Evolutionary conservation across 2,797 vertebrate species (phyloP).

Genomic region (Argentina silus): DNA sequence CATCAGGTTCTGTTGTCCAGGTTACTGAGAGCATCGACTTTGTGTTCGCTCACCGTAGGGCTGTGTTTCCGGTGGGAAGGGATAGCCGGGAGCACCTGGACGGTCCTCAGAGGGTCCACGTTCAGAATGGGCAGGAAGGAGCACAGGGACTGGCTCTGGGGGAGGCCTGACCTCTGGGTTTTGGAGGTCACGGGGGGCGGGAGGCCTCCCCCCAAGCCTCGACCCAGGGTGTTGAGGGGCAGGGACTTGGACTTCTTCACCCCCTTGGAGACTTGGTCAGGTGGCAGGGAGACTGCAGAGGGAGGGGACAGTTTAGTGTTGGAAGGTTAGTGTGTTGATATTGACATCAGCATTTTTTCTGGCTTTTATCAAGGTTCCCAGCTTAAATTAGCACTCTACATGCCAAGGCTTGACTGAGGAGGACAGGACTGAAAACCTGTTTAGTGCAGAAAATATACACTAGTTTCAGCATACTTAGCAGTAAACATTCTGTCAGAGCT

Average conservation of each 20-base stretch:
- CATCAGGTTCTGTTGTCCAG: conserved; percentile 16
- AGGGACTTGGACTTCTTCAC: conserved; percentile 75
- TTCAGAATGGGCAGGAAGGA: conserved; percentile 71
- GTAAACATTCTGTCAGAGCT: background rate
- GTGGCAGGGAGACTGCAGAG: conserved; percentile 63
- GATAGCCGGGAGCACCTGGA: conserved; percentile 82
- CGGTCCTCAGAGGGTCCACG: conserved; percentile 75
- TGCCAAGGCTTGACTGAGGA: too few species aligned
- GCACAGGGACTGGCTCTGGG: conserved; percentile 64
- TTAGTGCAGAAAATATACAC: background rate
- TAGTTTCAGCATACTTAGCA: background rate
- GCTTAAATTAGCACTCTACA: too few species aligned
- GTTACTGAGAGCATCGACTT: background rate
- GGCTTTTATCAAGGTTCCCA: too few species aligned
- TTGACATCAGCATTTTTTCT: too few species aligned
- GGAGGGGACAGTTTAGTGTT: background rate
- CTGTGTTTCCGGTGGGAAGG: conserved; percentile 77
- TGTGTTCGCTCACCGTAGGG: conserved; percentile 15
- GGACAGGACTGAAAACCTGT: too few species aligned
- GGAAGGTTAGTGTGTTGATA: background rate
- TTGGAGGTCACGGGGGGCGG: conserved; percentile 55
- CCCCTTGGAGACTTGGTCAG: conserved; percentile 62
- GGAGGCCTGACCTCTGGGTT: conserved; percentile 50
- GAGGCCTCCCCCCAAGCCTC: conserved; percentile 46
- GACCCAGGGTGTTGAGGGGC: conserved; percentile 64